These are phyloP conservation scores for Poecilia latipinna DNA, from an alignment of 2,113 vertebrate species.

Conservation along the genomic window DNA sequence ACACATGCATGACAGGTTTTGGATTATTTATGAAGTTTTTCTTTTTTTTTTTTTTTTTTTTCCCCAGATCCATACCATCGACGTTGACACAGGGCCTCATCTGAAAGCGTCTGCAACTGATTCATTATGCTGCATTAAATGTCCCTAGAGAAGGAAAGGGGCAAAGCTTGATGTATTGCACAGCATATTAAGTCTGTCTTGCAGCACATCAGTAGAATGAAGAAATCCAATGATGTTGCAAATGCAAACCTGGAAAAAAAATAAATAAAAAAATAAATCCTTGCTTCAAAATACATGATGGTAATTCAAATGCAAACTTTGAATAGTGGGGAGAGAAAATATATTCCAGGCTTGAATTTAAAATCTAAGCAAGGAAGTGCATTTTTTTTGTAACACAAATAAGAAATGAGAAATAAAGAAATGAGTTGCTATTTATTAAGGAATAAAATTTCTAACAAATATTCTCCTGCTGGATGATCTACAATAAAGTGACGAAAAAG, in stretches of 20 bases:
- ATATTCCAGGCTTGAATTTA: background rate
- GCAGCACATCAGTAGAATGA: constrained; percentile 61
- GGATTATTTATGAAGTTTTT: constrained; percentile 39
- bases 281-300: constrained; percentile 15
- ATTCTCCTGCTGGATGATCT: too few species aligned
- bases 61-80: constrained; percentile 37
- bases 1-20: constrained; percentile 33
- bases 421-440: background rate
- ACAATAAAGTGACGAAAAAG: too few species aligned
- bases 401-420: background rate
- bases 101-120: constrained; percentile 55
- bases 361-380: constrained; percentile 19
- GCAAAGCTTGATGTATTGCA: constrained; percentile 61
- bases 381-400: background rate
- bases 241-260: constrained; percentile 46
- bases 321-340: constrained; percentile 1
- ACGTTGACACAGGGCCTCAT: constrained; percentile 50
- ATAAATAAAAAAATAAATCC: background rate
- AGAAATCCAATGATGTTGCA: constrained; percentile 48
- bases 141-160: constrained; percentile 57
- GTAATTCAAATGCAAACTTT: constrained; percentile 12
- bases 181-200: constrained; percentile 67
- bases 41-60: constrained; percentile 31
- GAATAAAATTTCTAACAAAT: too few species aligned
- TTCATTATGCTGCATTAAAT: constrained; percentile 66